These are phyloP conservation scores for Homarus gammarus DNA, from an alignment of 2,888 invertebrate species.

Conservation along the genomic window DNA sequence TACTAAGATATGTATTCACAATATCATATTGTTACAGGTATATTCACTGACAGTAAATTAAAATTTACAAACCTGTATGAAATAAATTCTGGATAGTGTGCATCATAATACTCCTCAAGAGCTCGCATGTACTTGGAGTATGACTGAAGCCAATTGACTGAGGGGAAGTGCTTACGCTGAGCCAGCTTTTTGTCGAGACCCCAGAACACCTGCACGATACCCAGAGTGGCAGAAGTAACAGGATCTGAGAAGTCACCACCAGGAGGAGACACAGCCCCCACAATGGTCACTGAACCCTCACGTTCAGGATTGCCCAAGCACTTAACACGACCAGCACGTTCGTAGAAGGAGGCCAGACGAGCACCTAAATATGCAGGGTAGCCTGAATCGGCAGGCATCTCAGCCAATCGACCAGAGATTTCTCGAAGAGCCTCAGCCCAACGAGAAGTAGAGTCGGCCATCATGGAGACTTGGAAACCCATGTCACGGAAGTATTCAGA, in stretches of 20 bases:
- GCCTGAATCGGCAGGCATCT: constrained; percentile 99
- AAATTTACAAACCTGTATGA: constrained; percentile 85
- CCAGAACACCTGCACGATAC: constrained; percentile 99
- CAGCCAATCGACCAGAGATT: constrained; percentile 96
- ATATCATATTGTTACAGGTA: not conserved
- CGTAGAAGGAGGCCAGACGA: constrained; percentile 98
- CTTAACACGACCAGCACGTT: constrained; percentile 98
- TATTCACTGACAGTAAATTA: not conserved
- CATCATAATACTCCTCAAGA: constrained; percentile 99
- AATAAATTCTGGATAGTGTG: constrained; percentile 98
- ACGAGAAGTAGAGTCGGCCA: constrained; percentile 99
- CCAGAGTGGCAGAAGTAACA: constrained; percentile 98
- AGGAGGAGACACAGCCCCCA: constrained; percentile 99
- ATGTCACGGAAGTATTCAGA: constrained; percentile 98
- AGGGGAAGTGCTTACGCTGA: constrained; percentile 99
- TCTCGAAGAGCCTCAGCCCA: constrained; percentile 99
- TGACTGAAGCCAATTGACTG: constrained; percentile 99
- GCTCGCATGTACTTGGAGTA: constrained; percentile 98
- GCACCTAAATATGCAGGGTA: constrained; percentile 99
- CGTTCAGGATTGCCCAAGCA: constrained; percentile 98
- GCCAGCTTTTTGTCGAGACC: constrained; percentile 99
- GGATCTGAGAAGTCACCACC: constrained; percentile 99
- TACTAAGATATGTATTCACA: no score
- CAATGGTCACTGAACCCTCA: constrained; percentile 99
- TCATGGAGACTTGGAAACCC: constrained; percentile 99